Evolutionary conservation across 2,797 vertebrate genomes (phyloP), one percentile per base, ranked within the genome.

Genomic region (Girardinus metallicus): DNA sequence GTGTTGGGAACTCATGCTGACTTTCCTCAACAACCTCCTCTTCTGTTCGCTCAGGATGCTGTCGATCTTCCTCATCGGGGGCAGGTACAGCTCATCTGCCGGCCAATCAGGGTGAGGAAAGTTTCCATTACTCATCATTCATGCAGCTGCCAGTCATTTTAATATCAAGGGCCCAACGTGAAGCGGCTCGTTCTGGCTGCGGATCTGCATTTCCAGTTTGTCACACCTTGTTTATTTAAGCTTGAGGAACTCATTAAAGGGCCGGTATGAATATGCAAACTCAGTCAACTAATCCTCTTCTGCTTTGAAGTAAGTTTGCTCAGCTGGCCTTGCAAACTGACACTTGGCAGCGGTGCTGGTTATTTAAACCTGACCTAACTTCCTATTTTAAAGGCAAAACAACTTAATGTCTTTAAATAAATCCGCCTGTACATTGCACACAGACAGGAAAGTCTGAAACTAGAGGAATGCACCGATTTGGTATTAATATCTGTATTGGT

Each of bases 1-100:
- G 86, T 97, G 95, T 76, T 96, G 96, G 41, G 97, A 95, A 93
- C 94, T 97, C 95, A 98, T 96, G 39, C 95, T 95, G 90, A 98
- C 95, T 94, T 96, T 95, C 89, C 97, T 97, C 86, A 97, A 92
- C 90, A 98, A 93, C 88, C 96, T 96, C 90, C 97, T 97, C 94
- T 98, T 98, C 95, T 98, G 97, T 91, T 98, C 97, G 79, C 96
- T 96, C 83, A 98, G 91, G 91, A 98, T 97, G 84, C 97, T 95
- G 39, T 98, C 97, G 12, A 98, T 98, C 94, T 98, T 98, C 88
- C 97, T 95, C 97, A 98, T 98, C 11, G 97, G 97, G 1, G 97
- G 97, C 77, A 98, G 96, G 89, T 98, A 98, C 49, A 98, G 93
- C 91, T 98, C 97, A 41, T 98, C 97, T 98, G 93, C 51, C 41